Conservation (phyloP, 2,888 invertebrate species). For the Tetranychus piercei region DNA sequence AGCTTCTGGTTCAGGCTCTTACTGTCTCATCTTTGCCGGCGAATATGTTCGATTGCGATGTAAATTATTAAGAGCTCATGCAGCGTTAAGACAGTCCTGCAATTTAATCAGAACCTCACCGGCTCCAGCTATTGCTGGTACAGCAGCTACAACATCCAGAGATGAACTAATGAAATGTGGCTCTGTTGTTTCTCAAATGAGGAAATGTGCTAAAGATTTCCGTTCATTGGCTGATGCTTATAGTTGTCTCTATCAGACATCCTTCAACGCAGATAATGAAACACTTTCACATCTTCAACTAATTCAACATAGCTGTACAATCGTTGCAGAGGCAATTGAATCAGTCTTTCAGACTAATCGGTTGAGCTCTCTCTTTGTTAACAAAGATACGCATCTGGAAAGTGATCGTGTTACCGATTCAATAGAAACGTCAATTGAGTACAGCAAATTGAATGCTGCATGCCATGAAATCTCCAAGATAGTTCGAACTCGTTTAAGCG, state of each 20-base stretch:
- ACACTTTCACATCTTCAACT: constrained; percentile 54
- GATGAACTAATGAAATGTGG: constrained; percentile 61
- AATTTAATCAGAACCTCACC: constrained; percentile 65
- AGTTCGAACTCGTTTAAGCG: constrained; percentile 14
- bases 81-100: constrained; percentile 49
- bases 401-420: constrained; percentile 1
- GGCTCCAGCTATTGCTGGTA: constrained; percentile 72
- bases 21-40: constrained; percentile 50
- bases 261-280: constrained; percentile 64
- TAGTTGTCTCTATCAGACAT: constrained; percentile 56
- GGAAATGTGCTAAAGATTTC: constrained; percentile 54
- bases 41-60: constrained; percentile 58
- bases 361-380: constrained; percentile 17
- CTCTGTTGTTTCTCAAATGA: constrained; percentile 53
- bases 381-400: constrained; percentile 11
- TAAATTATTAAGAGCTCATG: constrained; percentile 48
- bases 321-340: constrained; percentile 56
- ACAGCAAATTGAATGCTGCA: constrained; percentile 22
- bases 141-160: constrained; percentile 47
- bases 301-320: constrained; percentile 58
- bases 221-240: constrained; percentile 52
- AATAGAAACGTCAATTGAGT: constrained; percentile 7
- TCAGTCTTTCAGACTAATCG: constrained; percentile 40
- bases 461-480: constrained; percentile 22
- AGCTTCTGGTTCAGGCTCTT: constrained; percentile 40